Base-by-base conservation (phyloP, 2,113 vertebrate species). In the Catharus bicknelli region DNA sequence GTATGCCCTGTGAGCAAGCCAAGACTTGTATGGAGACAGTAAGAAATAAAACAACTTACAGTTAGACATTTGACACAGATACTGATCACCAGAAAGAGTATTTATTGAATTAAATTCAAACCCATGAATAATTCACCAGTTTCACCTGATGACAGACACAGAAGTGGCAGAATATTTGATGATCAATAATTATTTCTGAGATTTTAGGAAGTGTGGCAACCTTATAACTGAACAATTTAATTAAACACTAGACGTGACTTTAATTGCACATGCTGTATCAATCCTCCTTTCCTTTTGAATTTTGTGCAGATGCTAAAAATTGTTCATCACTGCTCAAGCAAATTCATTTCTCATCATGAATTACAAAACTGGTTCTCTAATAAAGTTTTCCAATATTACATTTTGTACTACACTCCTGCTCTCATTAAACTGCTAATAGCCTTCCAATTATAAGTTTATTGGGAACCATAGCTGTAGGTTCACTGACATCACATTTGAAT, bases 141-240 rank as follows among this genome's bases (percentile, higher is more conserved):
- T 90, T 58, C 78, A 90, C 67, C 43, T 92, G 82, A 92, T 85
- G 95, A 92, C 93, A 94, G 87, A 83, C 51, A 70, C 48, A 84
- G 70, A 94, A 94, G 84, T 85, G 55, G 81, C 75, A 89, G 81
- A 80, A 36, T 69, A 91, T 87, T 92, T 94, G 82, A 95, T 72
- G 92, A 96, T 94, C 95, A 90, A 92, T 94, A 96, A 96, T 96
- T 96, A 95, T 94, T 94, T 87, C 89, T 77, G 75, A 85, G 68
- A 82, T 87, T 93, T 92, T 69, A 91, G 75, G 64, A 90, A 90
- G 45, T 3, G 1, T 73, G 30, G 51, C 89, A 96, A 96, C 47
- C 82, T 95, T 48, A 51, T 55, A 92, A 94, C 26, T 57, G 82
- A 93, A 94, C 78, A 90, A 92, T 93, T 95, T 94, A 96, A 96